Evolutionary conservation across 2,113 vertebrate species (phyloP).

Genomic region (Corvus cornix): DNA sequence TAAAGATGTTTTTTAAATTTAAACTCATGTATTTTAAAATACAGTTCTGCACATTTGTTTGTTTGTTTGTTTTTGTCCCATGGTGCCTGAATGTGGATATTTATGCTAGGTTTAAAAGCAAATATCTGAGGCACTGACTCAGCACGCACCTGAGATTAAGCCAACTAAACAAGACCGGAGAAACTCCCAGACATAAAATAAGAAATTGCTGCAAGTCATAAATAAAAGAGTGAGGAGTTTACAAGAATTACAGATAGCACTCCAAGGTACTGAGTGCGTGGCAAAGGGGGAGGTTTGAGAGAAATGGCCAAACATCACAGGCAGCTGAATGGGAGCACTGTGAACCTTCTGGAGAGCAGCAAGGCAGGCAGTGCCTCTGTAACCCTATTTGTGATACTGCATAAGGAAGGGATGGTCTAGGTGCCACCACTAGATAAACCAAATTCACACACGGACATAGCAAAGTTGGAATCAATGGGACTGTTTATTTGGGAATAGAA

Average conservation of each 20-base stretch:
- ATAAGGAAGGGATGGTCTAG: neutral
- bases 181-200: rapidly evolving
- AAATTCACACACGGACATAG: neutral
- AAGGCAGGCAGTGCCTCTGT: neutral
- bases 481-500: neutral
- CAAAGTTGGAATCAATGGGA: neutral
- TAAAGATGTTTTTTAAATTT: neutral
- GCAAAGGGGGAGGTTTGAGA: neutral
- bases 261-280: rapidly evolving
- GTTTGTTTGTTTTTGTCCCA: neutral
- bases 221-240: neutral
- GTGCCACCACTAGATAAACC: neutral
- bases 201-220: neutral
- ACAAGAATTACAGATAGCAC: neutral
- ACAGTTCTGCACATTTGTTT: neutral
- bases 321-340: neutral
- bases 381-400: neutral
- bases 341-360: neutral
- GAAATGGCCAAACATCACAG: neutral
- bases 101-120: neutral
- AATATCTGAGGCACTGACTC: neutral
- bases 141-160: neutral
- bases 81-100: neutral
- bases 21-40: neutral
- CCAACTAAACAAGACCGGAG: neutral